Evolutionary conservation across 2,113 vertebrate genomes (phyloP).

Genomic region (Chroicocephalus ridibundus): DNA sequence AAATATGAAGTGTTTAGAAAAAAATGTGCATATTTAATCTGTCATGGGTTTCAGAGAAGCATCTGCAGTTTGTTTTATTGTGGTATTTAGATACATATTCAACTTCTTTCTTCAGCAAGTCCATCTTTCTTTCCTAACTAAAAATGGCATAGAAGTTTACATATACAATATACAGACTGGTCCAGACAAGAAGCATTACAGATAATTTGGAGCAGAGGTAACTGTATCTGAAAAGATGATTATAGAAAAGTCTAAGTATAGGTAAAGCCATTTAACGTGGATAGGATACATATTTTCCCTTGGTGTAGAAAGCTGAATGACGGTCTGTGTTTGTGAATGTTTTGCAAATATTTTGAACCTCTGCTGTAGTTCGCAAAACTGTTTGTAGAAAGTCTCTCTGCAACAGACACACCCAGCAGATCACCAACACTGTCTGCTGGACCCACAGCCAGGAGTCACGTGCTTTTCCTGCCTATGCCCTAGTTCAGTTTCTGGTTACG

Average conservation of each 20-base stretch:
- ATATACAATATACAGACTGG: neutral
- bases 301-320: neutral
- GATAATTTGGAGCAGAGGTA: neutral
- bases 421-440: neutral
- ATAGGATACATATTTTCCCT: neutral
- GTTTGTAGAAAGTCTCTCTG: neutral
- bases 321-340: neutral
- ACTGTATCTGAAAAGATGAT: neutral
- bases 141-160: neutral
- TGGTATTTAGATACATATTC: neutral
- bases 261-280: neutral
- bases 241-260: neutral
- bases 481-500: neutral
- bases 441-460: neutral
- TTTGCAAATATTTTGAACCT: constrained; percentile 21
- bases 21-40: neutral
- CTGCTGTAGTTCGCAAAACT: neutral
- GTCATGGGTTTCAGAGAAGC: neutral
- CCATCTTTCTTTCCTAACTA: neutral
- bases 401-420: neutral
- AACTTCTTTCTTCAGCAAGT: neutral
- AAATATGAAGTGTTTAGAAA: neutral
- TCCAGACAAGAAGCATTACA: neutral
- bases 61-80: neutral
- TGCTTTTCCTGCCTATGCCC: neutral